Conservation (phyloP, 1,140 invertebrate genomes). For the Drosophila albomicans region DNA sequence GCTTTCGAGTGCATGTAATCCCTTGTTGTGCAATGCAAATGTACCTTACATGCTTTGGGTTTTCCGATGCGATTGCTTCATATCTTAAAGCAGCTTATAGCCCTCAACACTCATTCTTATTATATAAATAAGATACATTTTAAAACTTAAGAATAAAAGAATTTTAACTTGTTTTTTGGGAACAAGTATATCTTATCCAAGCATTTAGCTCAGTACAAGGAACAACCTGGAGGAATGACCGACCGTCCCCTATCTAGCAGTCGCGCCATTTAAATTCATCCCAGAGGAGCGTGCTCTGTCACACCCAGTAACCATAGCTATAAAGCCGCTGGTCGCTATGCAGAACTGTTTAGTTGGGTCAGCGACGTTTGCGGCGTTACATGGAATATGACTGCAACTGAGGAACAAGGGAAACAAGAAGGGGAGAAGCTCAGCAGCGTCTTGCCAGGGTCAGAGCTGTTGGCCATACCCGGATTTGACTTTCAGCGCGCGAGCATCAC, state of each 20-base stretch:
- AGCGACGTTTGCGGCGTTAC: conserved; percentile 19
- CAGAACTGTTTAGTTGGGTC: conserved; percentile 25
- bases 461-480: conserved; percentile 50
- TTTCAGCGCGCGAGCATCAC: conserved; percentile 62
- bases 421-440: conserved; percentile 49
- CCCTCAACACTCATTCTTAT: too few relatives aligned
- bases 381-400: conserved; percentile 59
- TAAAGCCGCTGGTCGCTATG: conserved; percentile 34
- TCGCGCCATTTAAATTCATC: conserved; percentile 20
- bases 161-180: neutral
- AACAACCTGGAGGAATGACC: neutral
- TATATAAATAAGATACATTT: neutral
- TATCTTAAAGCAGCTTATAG: too few relatives aligned
- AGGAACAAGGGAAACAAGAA: neutral
- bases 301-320: conserved; percentile 39
- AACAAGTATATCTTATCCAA: neutral
- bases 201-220: conserved; percentile 47
- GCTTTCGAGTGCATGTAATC: neutral
- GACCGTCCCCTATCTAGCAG: neutral
- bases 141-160: neutral
- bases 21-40: too few relatives aligned
- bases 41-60: too few relatives aligned
- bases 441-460: conserved; percentile 62
- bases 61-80: too few relatives aligned
- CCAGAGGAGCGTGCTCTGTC: conserved; percentile 36